Conservation (phyloP, 1,140 invertebrate species). For the Panulirus ornatus region DNA sequence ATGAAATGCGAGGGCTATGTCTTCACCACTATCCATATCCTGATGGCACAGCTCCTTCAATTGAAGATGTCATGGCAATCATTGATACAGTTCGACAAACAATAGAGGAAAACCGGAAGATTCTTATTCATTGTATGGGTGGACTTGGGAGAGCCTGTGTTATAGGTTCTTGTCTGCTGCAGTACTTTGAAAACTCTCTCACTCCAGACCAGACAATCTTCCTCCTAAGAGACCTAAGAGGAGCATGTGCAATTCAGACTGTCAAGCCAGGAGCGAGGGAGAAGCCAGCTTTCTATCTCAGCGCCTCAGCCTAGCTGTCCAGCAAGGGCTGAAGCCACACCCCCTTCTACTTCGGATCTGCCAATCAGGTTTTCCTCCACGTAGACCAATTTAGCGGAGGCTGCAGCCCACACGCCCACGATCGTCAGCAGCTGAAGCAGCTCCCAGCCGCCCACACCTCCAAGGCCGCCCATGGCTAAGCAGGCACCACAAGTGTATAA, state of each 20-base stretch:
- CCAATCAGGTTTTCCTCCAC: background rate
- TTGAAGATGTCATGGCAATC: slow-evolving; percentile 66
- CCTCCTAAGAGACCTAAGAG: slow-evolving; percentile 61
- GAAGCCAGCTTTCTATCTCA: too few relatives aligned
- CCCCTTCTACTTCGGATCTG: background rate
- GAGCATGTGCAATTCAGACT: slow-evolving; percentile 63
- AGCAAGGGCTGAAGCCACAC: background rate
- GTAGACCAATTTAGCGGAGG: background rate
- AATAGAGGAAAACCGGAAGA: slow-evolving; percentile 52
- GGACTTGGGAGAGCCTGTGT: slow-evolving; percentile 69
- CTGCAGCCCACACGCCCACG: background rate
- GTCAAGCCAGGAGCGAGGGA: too few relatives aligned
- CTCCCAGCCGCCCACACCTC: background rate
- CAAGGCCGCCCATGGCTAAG: background rate
- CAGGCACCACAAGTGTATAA: background rate
- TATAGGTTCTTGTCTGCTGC: slow-evolving; percentile 67
- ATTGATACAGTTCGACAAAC: slow-evolving; percentile 43
- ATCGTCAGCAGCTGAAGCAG: background rate
- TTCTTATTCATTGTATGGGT: slow-evolving; percentile 72
- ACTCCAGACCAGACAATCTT: slow-evolving; percentile 62
- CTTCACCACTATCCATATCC: slow-evolving; percentile 62
- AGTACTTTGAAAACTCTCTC: slow-evolving; percentile 69
- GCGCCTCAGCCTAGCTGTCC: too few relatives aligned
- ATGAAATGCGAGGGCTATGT: slow-evolving; percentile 51
- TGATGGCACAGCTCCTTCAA: slow-evolving; percentile 65